A percentile compares a stretch with the other conserved stretches of the same genome.
phyloP scores from a whole-genome alignment of 2,797 vertebrate species.

The Pipistrellus kuhlii region DNA sequence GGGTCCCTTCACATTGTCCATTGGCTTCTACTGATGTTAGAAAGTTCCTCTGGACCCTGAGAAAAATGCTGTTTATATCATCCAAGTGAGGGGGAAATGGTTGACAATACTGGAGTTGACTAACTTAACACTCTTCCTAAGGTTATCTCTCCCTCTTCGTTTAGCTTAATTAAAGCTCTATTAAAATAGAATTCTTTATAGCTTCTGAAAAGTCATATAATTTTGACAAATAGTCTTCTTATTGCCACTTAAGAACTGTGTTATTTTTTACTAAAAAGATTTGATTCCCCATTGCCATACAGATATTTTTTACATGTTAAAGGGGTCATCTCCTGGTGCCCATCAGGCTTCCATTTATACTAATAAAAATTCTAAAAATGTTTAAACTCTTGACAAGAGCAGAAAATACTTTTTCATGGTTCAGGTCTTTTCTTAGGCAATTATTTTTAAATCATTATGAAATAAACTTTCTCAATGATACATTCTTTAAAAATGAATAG shows the following conservation, averaged over 20 bases:
- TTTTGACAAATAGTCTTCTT: conserved; percentile 73
- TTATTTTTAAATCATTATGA: conserved; percentile 72
- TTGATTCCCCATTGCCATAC: conserved; percentile 25
- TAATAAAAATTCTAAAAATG: conserved; percentile 68
- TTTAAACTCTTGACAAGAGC: conserved; percentile 3
- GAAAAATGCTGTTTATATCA: not conserved
- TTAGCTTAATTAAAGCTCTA: conserved; percentile 54
- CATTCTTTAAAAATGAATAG: conserved; percentile 52
- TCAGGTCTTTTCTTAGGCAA: conserved; percentile 53
- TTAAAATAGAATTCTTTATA: conserved; percentile 67
- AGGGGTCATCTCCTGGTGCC: conserved; percentile 27
- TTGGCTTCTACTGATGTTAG: not conserved
- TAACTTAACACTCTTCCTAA: not conserved
- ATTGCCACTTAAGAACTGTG: conserved; percentile 28
- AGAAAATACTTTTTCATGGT: conserved; percentile 62
- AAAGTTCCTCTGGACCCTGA: not conserved
- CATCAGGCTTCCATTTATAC: conserved; percentile 21
- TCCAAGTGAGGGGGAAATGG: not conserved
- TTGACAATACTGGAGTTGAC: conserved; percentile 28
- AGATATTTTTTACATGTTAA: not conserved
- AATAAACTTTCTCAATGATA: conserved; percentile 57
- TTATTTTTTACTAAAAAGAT: conserved; percentile 65
- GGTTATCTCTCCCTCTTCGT: conserved; percentile 14
- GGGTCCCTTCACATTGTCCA: not conserved
- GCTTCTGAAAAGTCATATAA: conserved; percentile 42